Percentiles rank a stretch among this genome's conserved stretches.
Evolutionary conservation across 2,888 invertebrate species (phyloP).

Genomic region (Rhamnusium bicolor): DNA sequence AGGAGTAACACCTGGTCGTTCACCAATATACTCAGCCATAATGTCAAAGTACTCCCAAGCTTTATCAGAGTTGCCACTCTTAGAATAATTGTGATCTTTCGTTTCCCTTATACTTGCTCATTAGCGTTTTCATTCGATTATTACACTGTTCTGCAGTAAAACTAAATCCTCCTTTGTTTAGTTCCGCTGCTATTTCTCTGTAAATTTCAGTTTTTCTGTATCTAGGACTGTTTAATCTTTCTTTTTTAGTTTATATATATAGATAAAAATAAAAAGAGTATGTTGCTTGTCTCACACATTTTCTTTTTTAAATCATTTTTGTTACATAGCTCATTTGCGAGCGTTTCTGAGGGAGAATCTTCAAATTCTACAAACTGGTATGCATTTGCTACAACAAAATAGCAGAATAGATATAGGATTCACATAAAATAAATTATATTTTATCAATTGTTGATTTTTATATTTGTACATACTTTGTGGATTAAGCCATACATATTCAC

Average conservation of each 20-base stretch:
- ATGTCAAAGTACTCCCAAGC: not conserved
- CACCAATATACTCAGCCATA: slow-evolving; percentile 3
- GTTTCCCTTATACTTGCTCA: slow-evolving; percentile 2
- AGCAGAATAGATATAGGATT: too few species aligned
- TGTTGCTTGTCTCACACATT: not conserved
- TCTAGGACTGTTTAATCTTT: not conserved
- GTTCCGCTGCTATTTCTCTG: not conserved
- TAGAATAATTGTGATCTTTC: not conserved
- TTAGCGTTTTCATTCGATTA: slow-evolving; percentile 2
- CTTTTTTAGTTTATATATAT: not conserved
- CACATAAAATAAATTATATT: not conserved
- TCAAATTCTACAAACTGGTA: not conserved
- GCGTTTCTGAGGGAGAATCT: not conserved
- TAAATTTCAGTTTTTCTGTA: not conserved
- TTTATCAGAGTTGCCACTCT: not conserved
- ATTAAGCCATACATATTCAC: not conserved
- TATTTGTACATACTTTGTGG: not conserved
- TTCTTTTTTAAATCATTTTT: not conserved
- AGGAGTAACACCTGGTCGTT: not conserved
- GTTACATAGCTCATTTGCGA: not conserved
- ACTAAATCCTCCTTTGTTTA: not conserved
- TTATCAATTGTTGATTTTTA: not conserved
- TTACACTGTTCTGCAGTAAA: not conserved
- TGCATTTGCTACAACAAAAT: not conserved
- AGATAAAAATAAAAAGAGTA: not conserved